Conservation (phyloP, 2,888 invertebrate species). For the Cylloceria caligata region DNA sequence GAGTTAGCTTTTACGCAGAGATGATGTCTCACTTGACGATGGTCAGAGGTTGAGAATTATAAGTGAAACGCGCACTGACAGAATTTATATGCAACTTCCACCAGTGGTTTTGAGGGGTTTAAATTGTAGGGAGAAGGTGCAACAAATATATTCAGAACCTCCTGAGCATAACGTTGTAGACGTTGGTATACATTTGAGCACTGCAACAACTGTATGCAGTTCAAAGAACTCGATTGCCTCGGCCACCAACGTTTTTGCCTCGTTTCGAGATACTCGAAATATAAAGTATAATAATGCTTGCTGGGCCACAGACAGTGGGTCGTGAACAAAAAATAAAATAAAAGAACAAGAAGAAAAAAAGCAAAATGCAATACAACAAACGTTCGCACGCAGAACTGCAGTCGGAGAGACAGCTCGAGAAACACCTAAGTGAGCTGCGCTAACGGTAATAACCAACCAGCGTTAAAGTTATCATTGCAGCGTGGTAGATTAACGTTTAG, state of each 20-base stretch:
- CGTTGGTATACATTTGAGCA: constrained; percentile 12
- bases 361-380: constrained; percentile 41
- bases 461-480: constrained; percentile 40
- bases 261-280: constrained; percentile 61
- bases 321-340: constrained; percentile 39
- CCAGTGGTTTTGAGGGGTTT: neutral
- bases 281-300: constrained; percentile 63
- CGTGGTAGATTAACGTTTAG: constrained; percentile 55
- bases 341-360: constrained; percentile 16
- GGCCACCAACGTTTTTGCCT: constrained; percentile 51
- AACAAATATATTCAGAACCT: constrained; percentile 8
- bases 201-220: constrained; percentile 32
- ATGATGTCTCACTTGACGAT: constrained; percentile 51
- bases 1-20: constrained; percentile 9
- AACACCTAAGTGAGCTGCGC: constrained; percentile 56
- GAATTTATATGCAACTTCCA: neutral
- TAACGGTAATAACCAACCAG: constrained; percentile 63
- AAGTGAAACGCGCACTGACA: constrained; percentile 5
- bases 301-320: constrained; percentile 44
- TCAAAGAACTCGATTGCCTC: constrained; percentile 65
- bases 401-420: constrained; percentile 53
- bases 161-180: neutral
- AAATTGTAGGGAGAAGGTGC: neutral
- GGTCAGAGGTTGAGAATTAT: constrained; percentile 21
- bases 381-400: constrained; percentile 21